Percentiles rank a stretch among this genome's conserved stretches.
Conservation (phyloP, 2,113 vertebrate genomes). For the Nibea coibor region DNA sequence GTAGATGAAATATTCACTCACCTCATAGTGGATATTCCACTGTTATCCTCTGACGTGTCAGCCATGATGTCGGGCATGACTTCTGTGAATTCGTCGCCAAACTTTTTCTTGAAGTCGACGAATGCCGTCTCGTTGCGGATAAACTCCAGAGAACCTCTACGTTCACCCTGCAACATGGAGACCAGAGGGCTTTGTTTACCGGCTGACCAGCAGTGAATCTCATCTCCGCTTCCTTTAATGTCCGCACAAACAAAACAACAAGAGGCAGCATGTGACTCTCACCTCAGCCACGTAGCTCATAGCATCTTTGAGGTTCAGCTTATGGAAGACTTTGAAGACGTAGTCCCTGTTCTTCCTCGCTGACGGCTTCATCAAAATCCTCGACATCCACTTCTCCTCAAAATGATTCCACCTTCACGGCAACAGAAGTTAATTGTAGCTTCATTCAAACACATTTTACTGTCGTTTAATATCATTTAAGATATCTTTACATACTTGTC, state of each 20-base stretch:
- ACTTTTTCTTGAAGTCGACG: slow-evolving; percentile 90
- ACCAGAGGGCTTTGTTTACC: not conserved
- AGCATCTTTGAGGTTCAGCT: slow-evolving; percentile 96
- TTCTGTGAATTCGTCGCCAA: slow-evolving; percentile 85
- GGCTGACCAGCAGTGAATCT: no score
- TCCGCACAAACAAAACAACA: no score
- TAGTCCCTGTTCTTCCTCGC: slow-evolving; percentile 90
- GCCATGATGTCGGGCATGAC: slow-evolving; percentile 86
- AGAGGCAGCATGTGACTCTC: not conserved
- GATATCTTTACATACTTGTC: slow-evolving; percentile 88
- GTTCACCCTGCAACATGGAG: slow-evolving; percentile 87
- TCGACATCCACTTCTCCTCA: slow-evolving; percentile 89
- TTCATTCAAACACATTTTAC: not conserved
- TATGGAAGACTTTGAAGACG: slow-evolving; percentile 93
- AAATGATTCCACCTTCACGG: slow-evolving; percentile 90
- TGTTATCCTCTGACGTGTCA: slow-evolving; percentile 50
- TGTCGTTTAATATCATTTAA: not conserved
- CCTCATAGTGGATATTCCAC: slow-evolving; percentile 35
- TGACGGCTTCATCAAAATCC: slow-evolving; percentile 90
- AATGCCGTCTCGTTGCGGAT: slow-evolving; percentile 88
- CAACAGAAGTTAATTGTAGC: not conserved
- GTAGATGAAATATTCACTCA: slow-evolving; percentile 51
- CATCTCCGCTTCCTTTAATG: no score
- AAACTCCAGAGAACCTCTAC: slow-evolving; percentile 93
- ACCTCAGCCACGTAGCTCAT: slow-evolving; percentile 95